Percentiles rank a stretch among this genome's conserved stretches.
These are phyloP conservation scores for Sebastes umbrosus DNA, from an alignment of 2,797 vertebrate genomes.

Conservation along the genomic window DNA sequence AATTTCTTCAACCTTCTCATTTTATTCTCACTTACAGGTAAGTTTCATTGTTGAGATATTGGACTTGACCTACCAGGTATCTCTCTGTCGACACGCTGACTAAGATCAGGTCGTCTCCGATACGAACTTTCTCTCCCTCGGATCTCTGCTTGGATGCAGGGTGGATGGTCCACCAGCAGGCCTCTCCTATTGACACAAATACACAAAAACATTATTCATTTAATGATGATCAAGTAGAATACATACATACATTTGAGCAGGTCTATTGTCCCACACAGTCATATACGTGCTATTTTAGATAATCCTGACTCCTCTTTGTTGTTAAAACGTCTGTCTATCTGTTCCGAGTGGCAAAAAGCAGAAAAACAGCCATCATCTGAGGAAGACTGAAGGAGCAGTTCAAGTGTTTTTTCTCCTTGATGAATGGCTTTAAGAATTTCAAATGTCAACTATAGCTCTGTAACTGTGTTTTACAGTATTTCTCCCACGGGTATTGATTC, in stretches of 20 bases:
- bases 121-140: conserved; percentile 98
- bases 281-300: too few species aligned
- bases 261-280: too few species aligned
- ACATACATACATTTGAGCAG: not conserved
- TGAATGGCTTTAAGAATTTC: conserved; percentile 2
- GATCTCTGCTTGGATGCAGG: conserved; percentile 98
- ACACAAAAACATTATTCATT: not conserved
- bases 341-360: conserved; percentile 23
- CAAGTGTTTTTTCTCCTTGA: conserved; percentile 25
- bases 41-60: not conserved
- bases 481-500: conserved; percentile 6
- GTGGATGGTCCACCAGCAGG: conserved; percentile 99
- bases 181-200: conserved; percentile 84
- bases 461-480: not conserved
- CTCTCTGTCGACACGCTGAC: conserved; percentile 98
- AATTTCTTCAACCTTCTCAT: not conserved
- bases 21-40: not conserved
- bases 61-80: conserved; percentile 88
- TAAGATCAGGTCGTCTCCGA: conserved; percentile 97
- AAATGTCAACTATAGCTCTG: conserved; percentile 21
- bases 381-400: conserved; percentile 11
- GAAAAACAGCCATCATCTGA: conserved; percentile 27
- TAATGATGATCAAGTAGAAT: not conserved
- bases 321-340: conserved; percentile 4
- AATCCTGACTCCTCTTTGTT: too few species aligned